Percentiles rank a stretch among this genome's conserved stretches.
phyloP scores from a whole-genome alignment of 2,888 invertebrate species.

The Agrilus biguttatus region DNA sequence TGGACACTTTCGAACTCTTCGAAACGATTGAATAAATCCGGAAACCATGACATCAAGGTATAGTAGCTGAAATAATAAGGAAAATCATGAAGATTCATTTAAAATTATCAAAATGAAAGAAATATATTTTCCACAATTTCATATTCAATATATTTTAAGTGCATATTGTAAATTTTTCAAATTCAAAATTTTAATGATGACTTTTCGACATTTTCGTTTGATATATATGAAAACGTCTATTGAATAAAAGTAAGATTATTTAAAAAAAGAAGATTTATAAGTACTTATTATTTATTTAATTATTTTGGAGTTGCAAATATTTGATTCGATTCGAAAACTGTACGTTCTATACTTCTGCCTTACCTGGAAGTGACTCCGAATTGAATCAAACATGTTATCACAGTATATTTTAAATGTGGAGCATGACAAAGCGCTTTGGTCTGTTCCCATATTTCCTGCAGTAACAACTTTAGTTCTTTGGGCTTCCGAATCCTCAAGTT shows the following conservation, averaged over 20 bases:
- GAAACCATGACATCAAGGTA: slow-evolving; percentile 86
- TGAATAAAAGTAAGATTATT: no score
- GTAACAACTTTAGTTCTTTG: slow-evolving; percentile 53
- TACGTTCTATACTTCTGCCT: slow-evolving; percentile 3
- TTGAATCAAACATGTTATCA: slow-evolving; percentile 66
- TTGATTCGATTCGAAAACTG: no score
- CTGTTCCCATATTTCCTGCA: slow-evolving; percentile 58
- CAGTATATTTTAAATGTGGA: slow-evolving; percentile 60
- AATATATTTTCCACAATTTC: no score
- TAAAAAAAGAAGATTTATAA: no score
- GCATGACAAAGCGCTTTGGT: slow-evolving; percentile 60
- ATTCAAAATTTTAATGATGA: no score
- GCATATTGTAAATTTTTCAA: no score
- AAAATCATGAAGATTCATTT: background rate
- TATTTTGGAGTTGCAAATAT: no score
- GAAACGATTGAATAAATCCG: slow-evolving; percentile 73
- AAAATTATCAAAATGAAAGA: background rate
- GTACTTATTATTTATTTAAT: no score
- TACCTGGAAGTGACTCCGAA: slow-evolving; percentile 69
- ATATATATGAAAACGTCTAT: no score
- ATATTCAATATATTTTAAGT: no score
- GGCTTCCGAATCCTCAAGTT: slow-evolving; percentile 55
- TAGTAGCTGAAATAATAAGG: slow-evolving; percentile 55
- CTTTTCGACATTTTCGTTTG: no score
- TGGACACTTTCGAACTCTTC: slow-evolving; percentile 54